Base-by-base conservation (phyloP, 2,888 invertebrate genomes). In the Serrognathus titanus region DNA sequence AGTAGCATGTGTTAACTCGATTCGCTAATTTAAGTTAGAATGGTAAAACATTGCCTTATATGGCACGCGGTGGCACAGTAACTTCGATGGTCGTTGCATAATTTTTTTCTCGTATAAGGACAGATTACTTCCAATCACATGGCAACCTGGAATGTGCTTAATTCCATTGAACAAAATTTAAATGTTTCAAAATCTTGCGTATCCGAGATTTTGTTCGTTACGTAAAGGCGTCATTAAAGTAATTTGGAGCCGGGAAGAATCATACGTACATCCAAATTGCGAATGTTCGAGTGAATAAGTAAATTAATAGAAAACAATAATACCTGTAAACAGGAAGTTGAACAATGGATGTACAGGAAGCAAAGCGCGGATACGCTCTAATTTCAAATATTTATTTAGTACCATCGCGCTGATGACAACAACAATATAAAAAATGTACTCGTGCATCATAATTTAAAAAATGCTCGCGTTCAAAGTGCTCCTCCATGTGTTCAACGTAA, bases 331-430 rank as follows among this genome's bases (percentile, higher is more conserved):
- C 69, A 66, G 69, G 69, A 70, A 63, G 61, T 62, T 50, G 61
- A 64, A 71, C 70, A 71, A 71, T 66, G 66, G 63, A 58, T 58
- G 58, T 51, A 66, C 67, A 63, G 70, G 70, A 71, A 69, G 61
- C 45, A 11, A 41, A 35, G 24, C 39, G 24, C 41, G 43, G 36
- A 52, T 35, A 31, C 39, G 39, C 52, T 35, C 20, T 43, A 35
- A 46, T 35, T 52, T n/a, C 45, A 43, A 45, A 16, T 43, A 16
- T 43, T 43, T 16, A 20, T 43, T 43, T 12, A 12, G 11, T 40
- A 6, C 8, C 11, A 2, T 43, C 12, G 43, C 13, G 43, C 24
- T 2, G 24, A 31, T 31, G 24, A 31, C 43, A 40, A 12, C 40
- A 7, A 7, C 40, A 40, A 12, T 40, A 40, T 40, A 43, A 43